A percentile compares a stretch with the other conserved stretches of the same genome.
phyloP scores from a whole-genome alignment of 2,113 vertebrate species.

The Salvelinus sp. region DNA sequence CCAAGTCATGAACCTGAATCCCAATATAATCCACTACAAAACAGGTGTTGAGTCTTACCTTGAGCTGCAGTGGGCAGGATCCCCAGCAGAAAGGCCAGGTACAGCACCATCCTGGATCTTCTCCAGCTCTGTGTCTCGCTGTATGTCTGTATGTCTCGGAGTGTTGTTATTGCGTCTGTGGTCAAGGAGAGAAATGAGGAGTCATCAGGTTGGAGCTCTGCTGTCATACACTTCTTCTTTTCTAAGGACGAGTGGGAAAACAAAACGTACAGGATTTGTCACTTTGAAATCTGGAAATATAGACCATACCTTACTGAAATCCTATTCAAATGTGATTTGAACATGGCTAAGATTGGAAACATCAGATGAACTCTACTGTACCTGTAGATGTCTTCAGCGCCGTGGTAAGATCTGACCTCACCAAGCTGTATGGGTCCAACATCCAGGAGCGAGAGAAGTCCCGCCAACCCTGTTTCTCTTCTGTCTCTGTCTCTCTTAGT shows the following conservation, averaged over 20 bases:
- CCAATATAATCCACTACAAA: too few relatives aligned
- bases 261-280: not conserved
- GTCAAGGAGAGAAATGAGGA: constrained; percentile 16
- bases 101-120: constrained; percentile 64
- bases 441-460: constrained; percentile 36
- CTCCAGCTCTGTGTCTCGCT: constrained; percentile 31
- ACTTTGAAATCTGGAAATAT: not conserved
- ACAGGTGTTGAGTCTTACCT: constrained; percentile 57
- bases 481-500: constrained; percentile 24
- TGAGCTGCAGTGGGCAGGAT: constrained; percentile 53
- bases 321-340: too few relatives aligned
- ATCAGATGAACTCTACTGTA: constrained; percentile 19
- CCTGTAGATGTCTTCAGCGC: constrained; percentile 44
- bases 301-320: not conserved
- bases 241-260: constrained; percentile 16
- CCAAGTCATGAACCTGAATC: too few relatives aligned
- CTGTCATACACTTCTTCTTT: constrained; percentile 54
- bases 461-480: constrained; percentile 6
- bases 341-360: too few relatives aligned
- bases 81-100: constrained; percentile 57
- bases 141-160: not conserved
- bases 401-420: constrained; percentile 19
- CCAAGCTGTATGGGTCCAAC: constrained; percentile 36
- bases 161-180: constrained; percentile 13
- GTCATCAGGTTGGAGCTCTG: constrained; percentile 24